Percentiles rank a stretch among this genome's conserved stretches.
phyloP scores from a whole-genome alignment of 1,140 invertebrate genomes.

The Aphelinus certus region DNA sequence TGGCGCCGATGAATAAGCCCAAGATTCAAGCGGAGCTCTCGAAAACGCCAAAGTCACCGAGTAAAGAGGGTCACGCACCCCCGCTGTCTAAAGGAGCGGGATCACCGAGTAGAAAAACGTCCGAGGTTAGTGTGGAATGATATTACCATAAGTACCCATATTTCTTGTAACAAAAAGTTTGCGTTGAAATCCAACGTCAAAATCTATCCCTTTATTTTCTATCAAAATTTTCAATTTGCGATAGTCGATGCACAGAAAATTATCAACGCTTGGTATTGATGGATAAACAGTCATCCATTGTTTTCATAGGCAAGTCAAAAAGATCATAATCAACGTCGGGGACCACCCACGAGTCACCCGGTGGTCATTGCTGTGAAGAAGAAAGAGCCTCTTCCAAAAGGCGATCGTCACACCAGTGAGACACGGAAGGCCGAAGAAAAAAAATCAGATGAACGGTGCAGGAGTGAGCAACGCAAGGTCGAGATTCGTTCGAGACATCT shows the following conservation, averaged over 20 bases:
- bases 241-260: too few species aligned
- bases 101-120: background rate
- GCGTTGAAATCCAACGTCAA: too few species aligned
- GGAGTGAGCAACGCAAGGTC: constrained; percentile 1
- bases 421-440: background rate
- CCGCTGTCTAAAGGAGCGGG: background rate
- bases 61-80: background rate
- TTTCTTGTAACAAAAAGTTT: too few species aligned
- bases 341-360: background rate
- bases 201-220: too few species aligned
- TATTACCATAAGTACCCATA: background rate
- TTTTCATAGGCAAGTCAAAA: background rate
- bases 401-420: background rate
- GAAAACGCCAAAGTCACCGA: constrained; percentile 19
- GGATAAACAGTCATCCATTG: too few species aligned
- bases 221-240: too few species aligned
- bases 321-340: background rate
- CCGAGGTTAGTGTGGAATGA: constrained; percentile 2
- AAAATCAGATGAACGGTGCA: background rate
- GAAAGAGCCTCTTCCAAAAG: constrained; percentile 10
- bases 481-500: constrained; percentile 29
- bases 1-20: constrained; percentile 15
- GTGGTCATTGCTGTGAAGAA: constrained; percentile 3
- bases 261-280: too few species aligned
- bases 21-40: background rate